Base-by-base conservation (phyloP, 2,888 invertebrate genomes). In the Omphaloscelis lunosa region DNA sequence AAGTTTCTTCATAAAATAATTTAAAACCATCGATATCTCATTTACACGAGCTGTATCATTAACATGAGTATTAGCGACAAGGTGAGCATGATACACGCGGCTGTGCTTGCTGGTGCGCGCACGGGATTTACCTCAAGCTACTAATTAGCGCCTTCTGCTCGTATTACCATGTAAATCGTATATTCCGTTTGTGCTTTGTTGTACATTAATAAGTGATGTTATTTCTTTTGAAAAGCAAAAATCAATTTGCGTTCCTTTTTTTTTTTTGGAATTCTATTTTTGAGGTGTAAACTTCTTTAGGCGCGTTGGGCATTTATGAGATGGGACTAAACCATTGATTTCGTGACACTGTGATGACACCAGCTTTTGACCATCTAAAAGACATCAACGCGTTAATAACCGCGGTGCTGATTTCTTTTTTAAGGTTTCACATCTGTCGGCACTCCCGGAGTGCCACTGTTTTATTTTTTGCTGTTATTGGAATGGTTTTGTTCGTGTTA, bases 111-210 rank as follows among this genome's bases (percentile, higher is more conserved):
- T 75, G 65, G 77, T 78, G 75, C 76, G 77, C 58, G 85, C 71
- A 85, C 73, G 72, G 84, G 88, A 85, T 90, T 91, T 90, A 90
- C 91, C 91, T 91, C 89, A 84, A 91, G 91, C 90, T 90, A 91
- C 93, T 95, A 94, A 95, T 95, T 95, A 95, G 92, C 79, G 90
- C 89, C 91, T 92, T 93, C 89, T 91, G 91, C 90, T 93, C 91
- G 86, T 91, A 93, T 94, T 93, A 92, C 93, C 92, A 92, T 92
- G 91, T 91, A 92, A 91, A 93, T 92, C 90, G 90, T 86, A 88
- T 88, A 89, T 89, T 89, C 90, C 82, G 79, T 89, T 89, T 89
- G 86, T 89, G 80, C 85, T 79, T 78, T 65, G 83, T 15, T 48
- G 12, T 39, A 39, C 5, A 39, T 63, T 39, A 29, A 39, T 75